Evolutionary conservation across 2,888 invertebrate genomes (phyloP), one percentile per base, ranked within the genome.

Genomic region (Tridacna gigas): DNA sequence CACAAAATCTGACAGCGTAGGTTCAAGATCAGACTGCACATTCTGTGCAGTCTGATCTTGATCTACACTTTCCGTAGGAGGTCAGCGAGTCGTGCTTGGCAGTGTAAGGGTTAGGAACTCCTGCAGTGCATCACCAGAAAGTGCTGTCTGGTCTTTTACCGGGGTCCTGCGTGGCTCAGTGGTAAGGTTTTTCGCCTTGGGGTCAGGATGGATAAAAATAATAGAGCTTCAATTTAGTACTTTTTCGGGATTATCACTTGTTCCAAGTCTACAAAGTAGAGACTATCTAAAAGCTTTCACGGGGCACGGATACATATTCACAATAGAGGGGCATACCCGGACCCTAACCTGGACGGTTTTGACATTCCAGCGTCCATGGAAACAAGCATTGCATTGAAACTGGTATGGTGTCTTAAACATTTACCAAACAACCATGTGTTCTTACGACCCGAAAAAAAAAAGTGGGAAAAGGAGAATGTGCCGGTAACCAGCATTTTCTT

Each of bases 251-350:
- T 65, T 91, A 26, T 80, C 88, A 18, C 60, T 91, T 26, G 80
- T 86, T n/a, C 63, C 90, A n/a, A 90, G 86, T 56, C 80, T 90
- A 77, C 90, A 90, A 75, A 81, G 79, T 25, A 67, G 75, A 11
- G 89, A 90, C 69, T 89, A 89, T 65, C 67, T 91, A 18, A 66
- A 65, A 20, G 89, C 89, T 15, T 74, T 91, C 60, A 83, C 90
- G 91, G 91, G 0, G 80, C 86, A 7, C 82, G 89, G 11, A 77
- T 91, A 12, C 78, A 77, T 13, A 76, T 91, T 15, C 86, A 87
- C 66, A 76, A 81, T 12, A 76, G 67, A n/a, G 85, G 77, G 22
- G 85, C 89, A 7, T 79, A 87, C 63, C 86, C 90, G 5, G 84
- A 88, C 69, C 89, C 89, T 3, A 71, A 79, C 15, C 80, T 84